Evolutionary conservation across 2,797 vertebrate species (phyloP).

Genomic region (Malurus leucopterus): DNA sequence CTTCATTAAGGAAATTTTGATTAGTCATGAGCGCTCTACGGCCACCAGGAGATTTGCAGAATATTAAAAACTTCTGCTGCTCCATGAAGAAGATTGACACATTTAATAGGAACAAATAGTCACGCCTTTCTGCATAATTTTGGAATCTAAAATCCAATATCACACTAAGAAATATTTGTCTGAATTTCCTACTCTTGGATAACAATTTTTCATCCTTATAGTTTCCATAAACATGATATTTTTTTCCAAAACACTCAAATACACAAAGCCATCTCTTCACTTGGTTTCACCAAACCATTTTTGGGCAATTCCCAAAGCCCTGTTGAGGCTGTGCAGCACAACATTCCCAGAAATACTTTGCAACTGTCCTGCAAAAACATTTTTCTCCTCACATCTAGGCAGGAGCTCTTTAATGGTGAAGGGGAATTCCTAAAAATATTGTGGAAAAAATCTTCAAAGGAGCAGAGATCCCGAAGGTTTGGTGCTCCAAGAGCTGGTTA

Average conservation of each 20-base stretch:
- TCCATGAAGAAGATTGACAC: not conserved
- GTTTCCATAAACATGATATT: not conserved
- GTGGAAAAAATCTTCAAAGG: not conserved
- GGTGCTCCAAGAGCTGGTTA: not conserved
- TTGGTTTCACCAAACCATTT: not conserved
- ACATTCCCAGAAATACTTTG: not conserved
- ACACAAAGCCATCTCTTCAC: not conserved
- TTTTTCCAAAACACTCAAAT: not conserved
- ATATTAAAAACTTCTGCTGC: not conserved
- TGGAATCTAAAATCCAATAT: not conserved
- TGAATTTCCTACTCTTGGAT: not conserved
- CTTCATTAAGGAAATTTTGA: constrained; percentile 3
- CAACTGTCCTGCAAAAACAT: not conserved
- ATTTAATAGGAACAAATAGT: not conserved
- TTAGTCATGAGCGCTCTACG: not conserved
- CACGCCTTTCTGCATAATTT: rapidly evolving
- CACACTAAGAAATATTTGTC: not conserved
- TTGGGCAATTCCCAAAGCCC: not conserved
- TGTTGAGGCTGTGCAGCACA: not conserved
- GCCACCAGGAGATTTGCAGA: not conserved
- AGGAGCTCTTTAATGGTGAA: not conserved
- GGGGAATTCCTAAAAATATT: not conserved
- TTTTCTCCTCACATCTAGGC: not conserved
- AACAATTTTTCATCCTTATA: not conserved
- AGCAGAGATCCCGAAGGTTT: not conserved